Evolutionary conservation across 1,140 invertebrate genomes (phyloP), one percentile per base, ranked within the genome.

Genomic region (Neelides sp.): DNA sequence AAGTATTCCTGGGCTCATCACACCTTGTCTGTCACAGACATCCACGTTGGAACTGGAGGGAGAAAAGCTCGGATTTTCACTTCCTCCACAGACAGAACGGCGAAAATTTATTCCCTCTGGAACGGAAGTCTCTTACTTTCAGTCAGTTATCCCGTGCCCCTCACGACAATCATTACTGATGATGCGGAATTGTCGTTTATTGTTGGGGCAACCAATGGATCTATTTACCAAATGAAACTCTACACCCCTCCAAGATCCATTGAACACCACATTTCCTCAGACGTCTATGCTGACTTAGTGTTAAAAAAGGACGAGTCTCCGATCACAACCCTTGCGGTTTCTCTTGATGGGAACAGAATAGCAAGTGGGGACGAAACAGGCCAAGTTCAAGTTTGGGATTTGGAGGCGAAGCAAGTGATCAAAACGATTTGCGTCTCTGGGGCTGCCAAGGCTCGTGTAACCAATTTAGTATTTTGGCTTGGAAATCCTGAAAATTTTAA

Each of bases 81-180:
- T 0, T 78, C 79, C 4, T 91, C 88, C 1, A 63, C 78, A 39
- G 89, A 95, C 65, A 75, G 79, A 61, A 85, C 83, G 15, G 81
- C 80, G 58, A 85, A 83, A 68, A 74, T 93, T 3, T 91, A 86
- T 66, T 79, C 85, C 55, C 63, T 90, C 8, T 60, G 68, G 7
- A 71, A 69, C 35, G 85, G 84, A 27, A 66, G 68, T 28, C 64
- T 83, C 50, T 63, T 92, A 3, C 63, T 85, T 1, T 82, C 77
- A 27, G 61, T 92, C 15, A 70, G 87, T 0, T 88, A 85, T 68
- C 76, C 81, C 56, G 70, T 75, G 34, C 73, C 77, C 4, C 67
- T 91, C 4, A 78, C 76, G 19, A 71, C 79, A 1, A 73, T 90
- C 17, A 66, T 73, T n/a, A 73, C 82, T 57, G 80, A 88, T 70